A percentile compares a stretch with the other conserved stretches of the same genome.
Evolutionary conservation across 35 echinoderm and acorn worm genomes (phyloP).

Genomic region (Strongylocentrotus purpuratus): DNA sequence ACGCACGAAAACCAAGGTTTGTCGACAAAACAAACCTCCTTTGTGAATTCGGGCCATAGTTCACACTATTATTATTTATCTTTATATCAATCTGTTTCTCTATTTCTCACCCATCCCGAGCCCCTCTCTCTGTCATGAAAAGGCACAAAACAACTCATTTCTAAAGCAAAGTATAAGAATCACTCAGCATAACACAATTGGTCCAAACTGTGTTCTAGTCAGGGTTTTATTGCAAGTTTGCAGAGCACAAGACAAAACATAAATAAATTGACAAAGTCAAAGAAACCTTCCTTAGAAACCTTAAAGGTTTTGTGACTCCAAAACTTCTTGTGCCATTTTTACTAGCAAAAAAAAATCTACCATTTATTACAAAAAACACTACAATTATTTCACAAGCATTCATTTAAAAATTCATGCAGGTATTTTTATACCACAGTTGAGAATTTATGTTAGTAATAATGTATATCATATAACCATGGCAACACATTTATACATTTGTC

Average conservation of each 20-base stretch:
- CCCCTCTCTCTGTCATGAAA: too few relatives aligned
- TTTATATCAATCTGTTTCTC: too few relatives aligned
- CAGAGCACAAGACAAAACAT: background rate
- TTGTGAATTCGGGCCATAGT: too few relatives aligned
- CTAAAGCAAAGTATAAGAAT: too few relatives aligned
- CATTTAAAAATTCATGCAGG: background rate
- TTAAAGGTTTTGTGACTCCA: background rate
- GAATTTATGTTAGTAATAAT: background rate
- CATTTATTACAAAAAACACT: background rate
- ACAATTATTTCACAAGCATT: background rate
- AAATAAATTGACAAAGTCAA: background rate
- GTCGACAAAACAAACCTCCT: too few relatives aligned
- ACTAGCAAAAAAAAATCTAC: background rate
- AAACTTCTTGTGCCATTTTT: background rate
- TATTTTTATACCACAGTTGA: background rate
- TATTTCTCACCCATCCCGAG: too few relatives aligned
- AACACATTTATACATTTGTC: background rate
- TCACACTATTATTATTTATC: too few relatives aligned
- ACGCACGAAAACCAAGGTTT: too few relatives aligned
- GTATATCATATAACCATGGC: background rate
- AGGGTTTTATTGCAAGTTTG: slow-evolving; percentile 9
- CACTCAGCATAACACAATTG: too few relatives aligned
- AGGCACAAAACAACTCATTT: too few relatives aligned
- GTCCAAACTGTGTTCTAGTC: background rate
- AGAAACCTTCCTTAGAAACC: background rate